phyloP scores from a whole-genome alignment of 53 echinoderm and acorn worm species.

The Stichopus horrens region DNA sequence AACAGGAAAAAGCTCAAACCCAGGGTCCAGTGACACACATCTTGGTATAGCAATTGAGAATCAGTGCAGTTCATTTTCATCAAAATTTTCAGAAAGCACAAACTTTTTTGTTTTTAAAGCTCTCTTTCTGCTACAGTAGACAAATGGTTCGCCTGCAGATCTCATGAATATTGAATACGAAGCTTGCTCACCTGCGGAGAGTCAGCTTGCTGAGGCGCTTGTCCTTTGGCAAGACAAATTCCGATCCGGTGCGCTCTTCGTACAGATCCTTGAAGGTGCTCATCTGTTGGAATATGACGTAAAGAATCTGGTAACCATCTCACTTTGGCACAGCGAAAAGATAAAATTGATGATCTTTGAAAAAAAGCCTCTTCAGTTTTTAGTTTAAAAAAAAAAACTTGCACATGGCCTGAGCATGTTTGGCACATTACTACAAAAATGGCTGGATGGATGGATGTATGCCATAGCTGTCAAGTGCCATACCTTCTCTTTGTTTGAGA shows the following conservation, averaged over 20 bases:
- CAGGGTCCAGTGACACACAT: no score
- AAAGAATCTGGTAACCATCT: background rate
- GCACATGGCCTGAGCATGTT: no score
- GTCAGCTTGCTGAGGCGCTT: slow-evolving; percentile 25
- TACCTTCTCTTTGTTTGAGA: slow-evolving; percentile 16
- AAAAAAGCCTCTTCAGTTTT: background rate
- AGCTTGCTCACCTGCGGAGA: background rate
- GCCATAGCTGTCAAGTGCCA: no score
- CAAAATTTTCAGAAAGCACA: no score
- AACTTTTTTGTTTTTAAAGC: no score
- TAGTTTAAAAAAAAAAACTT: no score
- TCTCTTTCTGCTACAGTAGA: no score
- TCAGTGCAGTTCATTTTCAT: no score
- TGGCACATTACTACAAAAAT: no score
- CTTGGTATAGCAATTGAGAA: no score
- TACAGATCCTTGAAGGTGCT: slow-evolving; percentile 4
- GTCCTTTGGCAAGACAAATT: slow-evolving; percentile 6
- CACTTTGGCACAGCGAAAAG: background rate
- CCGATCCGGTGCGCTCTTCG: background rate
- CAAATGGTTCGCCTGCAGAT: background rate
- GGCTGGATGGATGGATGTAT: no score
- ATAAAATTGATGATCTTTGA: background rate
- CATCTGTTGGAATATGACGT: background rate
- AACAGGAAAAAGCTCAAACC: no score
- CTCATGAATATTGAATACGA: background rate